Percentiles rank a stretch among this genome's conserved stretches.
Conservation (phyloP, 1,140 invertebrate genomes). For the Sarcophaga peregrina region DNA sequence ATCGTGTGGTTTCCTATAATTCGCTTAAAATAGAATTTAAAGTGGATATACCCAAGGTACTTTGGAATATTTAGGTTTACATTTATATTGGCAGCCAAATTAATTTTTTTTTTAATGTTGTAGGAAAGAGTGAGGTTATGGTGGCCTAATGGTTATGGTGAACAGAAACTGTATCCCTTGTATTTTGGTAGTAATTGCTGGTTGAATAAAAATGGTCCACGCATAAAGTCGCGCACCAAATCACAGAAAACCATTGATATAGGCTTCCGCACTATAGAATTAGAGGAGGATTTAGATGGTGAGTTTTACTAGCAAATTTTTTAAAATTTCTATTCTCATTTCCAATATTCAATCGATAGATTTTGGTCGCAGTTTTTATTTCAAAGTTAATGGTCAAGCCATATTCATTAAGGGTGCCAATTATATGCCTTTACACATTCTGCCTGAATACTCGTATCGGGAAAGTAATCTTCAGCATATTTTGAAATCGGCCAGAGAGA, state of each 20-base stretch:
- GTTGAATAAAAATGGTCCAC: slow-evolving; percentile 50
- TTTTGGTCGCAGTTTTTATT: slow-evolving; percentile 82
- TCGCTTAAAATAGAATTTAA: slow-evolving; percentile 52
- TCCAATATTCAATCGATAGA: slow-evolving; percentile 44
- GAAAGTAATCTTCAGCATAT: slow-evolving; percentile 50
- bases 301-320: slow-evolving; percentile 43
- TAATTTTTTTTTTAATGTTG: neutral
- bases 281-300: slow-evolving; percentile 77
- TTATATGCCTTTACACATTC: slow-evolving; percentile 89
- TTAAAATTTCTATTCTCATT: neutral
- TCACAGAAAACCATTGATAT: slow-evolving; percentile 70
- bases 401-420: slow-evolving; percentile 97
- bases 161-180: slow-evolving; percentile 81
- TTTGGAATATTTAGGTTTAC: neutral
- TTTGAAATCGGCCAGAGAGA: slow-evolving; percentile 71
- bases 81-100: neutral
- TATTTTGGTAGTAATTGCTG: slow-evolving; percentile 66
- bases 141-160: slow-evolving; percentile 96
- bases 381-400: slow-evolving; percentile 85
- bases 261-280: slow-evolving; percentile 88
- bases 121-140: slow-evolving; percentile 71
- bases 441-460: slow-evolving; percentile 74
- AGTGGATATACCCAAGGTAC: slow-evolving; percentile 55
- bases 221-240: slow-evolving; percentile 49
- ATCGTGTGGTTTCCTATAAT: slow-evolving; percentile 44